Base-by-base conservation (phyloP, 2,888 invertebrate species). In the Drosophila atripex region DNA sequence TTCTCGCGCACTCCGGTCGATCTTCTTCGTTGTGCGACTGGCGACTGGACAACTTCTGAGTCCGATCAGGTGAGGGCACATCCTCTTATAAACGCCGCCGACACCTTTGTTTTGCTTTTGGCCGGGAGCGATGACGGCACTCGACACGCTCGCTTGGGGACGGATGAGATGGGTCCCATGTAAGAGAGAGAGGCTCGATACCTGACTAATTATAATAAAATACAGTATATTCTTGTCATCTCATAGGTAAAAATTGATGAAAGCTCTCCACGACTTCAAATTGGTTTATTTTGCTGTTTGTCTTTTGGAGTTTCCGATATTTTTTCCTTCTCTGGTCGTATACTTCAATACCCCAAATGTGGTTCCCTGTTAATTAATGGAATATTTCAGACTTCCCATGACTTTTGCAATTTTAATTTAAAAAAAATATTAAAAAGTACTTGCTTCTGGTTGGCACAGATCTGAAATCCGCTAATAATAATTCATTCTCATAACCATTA, bases 31-130 rank as follows among this genome's bases (percentile, higher is more conserved):
- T 73, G 75, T 61, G 60, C 79, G 78, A n/a, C n/a, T n/a, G n/a
- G 52, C 72, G 73, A 70, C 79, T 78, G 75, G 53, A 75, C 63
- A 45, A 72, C 78, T 77, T 89, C 86, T 90, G 88, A 88, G 77
- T 76, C 76, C 56, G 71, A 79, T 77, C 86, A 79, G 85, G 82
- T 89, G 74, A 55, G 70, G 53, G 21, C 75, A 65, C 78, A 57
- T 82, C 89, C 80, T 83, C 79, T 89, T 89, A 88, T 90, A 89
- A 88, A 79, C 76, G 57, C 55, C 51, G 65, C 21, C 32, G 30
- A 23, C 80, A 75, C 65, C 70, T 41, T n/a, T 3, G 16, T 18
- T 41, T 18, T 41, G 39, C 18, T 41, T 41, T 60, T 75, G 41
- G 8, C 30, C 57, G 32, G 53, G n/a, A 59, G 18, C 55, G 57